These are phyloP conservation scores for Percopsis omiscomaycus DNA, from an alignment of 2,797 vertebrate species.

Conservation along the genomic window DNA sequence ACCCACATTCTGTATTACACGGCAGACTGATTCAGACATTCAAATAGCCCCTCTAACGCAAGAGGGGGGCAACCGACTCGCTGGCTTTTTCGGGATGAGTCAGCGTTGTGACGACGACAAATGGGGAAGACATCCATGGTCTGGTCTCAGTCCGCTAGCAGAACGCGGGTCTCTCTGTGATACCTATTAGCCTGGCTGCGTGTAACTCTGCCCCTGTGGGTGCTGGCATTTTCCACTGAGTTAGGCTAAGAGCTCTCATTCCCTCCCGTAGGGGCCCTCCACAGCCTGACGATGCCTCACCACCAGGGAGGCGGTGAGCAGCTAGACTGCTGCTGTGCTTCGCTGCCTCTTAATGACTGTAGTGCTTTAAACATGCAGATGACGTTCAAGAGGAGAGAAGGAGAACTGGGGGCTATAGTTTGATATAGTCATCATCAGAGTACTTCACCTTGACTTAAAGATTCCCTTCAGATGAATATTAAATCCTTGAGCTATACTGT, in stretches of 20 bases:
- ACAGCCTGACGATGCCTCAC: slow-evolving; percentile 55
- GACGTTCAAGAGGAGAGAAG: slow-evolving; percentile 56
- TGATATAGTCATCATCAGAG: slow-evolving; percentile 48
- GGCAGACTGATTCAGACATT: slow-evolving; percentile 60
- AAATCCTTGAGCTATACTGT: no score
- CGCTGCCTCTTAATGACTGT: slow-evolving; percentile 71
- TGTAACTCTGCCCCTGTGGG: slow-evolving; percentile 62
- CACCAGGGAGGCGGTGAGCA: slow-evolving; percentile 55
- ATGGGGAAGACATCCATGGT: slow-evolving; percentile 39
- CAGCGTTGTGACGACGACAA: slow-evolving; percentile 42
- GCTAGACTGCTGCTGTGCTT: slow-evolving; percentile 61
- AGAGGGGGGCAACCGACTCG: slow-evolving; percentile 32
- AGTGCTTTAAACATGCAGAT: slow-evolving; percentile 71
- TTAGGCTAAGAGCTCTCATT: slow-evolving; percentile 66
- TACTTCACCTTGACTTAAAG: slow-evolving; percentile 4
- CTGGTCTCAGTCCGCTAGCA: slow-evolving; percentile 52
- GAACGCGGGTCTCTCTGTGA: slow-evolving; percentile 48
- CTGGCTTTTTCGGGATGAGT: slow-evolving; percentile 54
- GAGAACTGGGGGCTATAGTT: slow-evolving; percentile 56
- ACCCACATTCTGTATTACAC: slow-evolving; percentile 62
- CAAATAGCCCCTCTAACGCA: slow-evolving; percentile 45
- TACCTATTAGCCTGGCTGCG: slow-evolving; percentile 67
- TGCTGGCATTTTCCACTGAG: slow-evolving; percentile 69
- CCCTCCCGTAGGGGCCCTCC: slow-evolving; percentile 61
- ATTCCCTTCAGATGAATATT: no score